A percentile compares a stretch with the other conserved stretches of the same genome.
These are phyloP conservation scores for Patagioenas fasciata DNA, from an alignment of 2,113 vertebrate genomes.

Conservation along the genomic window DNA sequence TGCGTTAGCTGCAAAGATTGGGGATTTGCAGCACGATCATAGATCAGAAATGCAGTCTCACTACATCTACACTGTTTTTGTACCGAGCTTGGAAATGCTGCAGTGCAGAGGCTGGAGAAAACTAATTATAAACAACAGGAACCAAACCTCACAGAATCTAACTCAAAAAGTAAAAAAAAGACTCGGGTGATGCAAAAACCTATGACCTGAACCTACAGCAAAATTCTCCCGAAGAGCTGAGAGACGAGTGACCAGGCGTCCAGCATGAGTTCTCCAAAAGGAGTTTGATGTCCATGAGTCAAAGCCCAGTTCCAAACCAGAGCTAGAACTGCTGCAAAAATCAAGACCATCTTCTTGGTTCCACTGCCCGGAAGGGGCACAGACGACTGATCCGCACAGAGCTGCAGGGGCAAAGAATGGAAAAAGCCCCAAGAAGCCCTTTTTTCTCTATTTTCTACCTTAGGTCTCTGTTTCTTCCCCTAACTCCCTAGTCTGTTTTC, in stretches of 20 bases:
- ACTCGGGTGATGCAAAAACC: background rate
- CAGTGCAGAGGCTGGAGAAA: conserved; percentile 45
- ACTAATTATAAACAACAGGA: background rate
- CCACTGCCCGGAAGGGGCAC: background rate
- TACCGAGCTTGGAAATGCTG: conserved; percentile 27
- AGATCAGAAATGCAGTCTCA: background rate
- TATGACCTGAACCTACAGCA: background rate
- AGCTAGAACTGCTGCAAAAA: background rate
- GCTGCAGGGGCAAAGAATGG: background rate
- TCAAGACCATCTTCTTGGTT: background rate
- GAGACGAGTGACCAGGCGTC: background rate
- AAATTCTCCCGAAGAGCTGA: background rate
- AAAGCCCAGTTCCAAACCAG: background rate
- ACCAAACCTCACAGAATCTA: background rate
- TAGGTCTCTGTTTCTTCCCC: background rate
- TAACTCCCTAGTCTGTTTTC: background rate
- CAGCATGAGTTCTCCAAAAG: background rate
- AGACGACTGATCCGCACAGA: background rate
- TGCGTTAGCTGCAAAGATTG: background rate
- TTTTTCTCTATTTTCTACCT: background rate
- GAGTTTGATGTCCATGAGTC: background rate
- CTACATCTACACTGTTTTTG: background rate
- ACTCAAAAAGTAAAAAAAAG: background rate
- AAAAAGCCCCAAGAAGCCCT: background rate
- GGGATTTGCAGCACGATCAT: background rate